Evolutionary conservation across 2,797 vertebrate species (phyloP).

Genomic region (Sebastolobus altivelis): DNA sequence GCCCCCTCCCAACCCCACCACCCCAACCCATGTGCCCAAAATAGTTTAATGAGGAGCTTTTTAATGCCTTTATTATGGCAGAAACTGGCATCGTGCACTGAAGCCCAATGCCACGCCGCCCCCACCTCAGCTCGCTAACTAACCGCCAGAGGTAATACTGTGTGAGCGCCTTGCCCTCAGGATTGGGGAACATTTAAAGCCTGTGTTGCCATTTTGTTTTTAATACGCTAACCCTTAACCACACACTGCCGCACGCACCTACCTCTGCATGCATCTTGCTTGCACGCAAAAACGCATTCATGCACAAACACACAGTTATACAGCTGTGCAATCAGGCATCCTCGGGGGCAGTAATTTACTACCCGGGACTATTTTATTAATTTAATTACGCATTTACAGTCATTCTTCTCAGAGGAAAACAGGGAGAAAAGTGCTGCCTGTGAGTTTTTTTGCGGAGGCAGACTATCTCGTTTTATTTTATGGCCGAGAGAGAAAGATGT

Average conservation of each 20-base stretch:
- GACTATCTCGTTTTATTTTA: conserved; percentile 78
- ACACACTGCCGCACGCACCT: conserved; percentile 17
- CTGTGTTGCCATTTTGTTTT: conserved; percentile 68
- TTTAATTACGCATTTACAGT: conserved; percentile 85
- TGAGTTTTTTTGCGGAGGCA: conserved; percentile 78
- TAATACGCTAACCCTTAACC: conserved; percentile 48
- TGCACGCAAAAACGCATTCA: conserved; percentile 40
- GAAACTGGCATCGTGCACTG: conserved; percentile 69
- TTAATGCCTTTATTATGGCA: conserved; percentile 81
- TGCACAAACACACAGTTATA: conserved; percentile 40
- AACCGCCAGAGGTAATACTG: conserved; percentile 57
- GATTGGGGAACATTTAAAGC: conserved; percentile 62
- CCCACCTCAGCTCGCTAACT: conserved; percentile 50
- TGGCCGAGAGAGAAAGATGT: conserved; percentile 78
- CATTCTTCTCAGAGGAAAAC: conserved; percentile 75
- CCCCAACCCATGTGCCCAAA: conserved; percentile 73
- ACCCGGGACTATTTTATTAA: conserved; percentile 81
- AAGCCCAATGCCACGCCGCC: conserved; percentile 50
- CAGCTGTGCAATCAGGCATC: conserved; percentile 57
- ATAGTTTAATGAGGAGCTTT: conserved; percentile 83
- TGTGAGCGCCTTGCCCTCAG: conserved; percentile 43
- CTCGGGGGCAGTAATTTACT: conserved; percentile 77
- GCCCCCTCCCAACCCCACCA: conserved; percentile 50
- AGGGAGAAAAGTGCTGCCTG: conserved; percentile 80
- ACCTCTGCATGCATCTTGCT: conserved; percentile 19